Conservation (phyloP, 2,888 invertebrate species). For the Lacanobia oleracea region DNA sequence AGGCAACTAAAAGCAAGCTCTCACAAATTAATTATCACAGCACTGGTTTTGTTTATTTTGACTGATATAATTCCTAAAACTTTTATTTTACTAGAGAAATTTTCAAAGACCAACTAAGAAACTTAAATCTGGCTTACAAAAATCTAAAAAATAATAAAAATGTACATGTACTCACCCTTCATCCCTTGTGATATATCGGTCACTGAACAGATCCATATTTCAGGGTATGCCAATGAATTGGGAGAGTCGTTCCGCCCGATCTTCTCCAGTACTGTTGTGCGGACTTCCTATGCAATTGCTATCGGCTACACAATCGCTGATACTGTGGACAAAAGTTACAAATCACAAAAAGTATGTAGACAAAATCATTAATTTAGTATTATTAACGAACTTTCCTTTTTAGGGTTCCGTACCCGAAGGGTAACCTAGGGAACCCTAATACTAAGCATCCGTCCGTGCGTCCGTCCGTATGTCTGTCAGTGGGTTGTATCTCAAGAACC, state of each 20-base stretch:
- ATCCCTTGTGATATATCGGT: conserved; percentile 84
- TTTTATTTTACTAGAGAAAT: background rate
- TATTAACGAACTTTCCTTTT: too few relatives aligned
- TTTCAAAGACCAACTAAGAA: background rate
- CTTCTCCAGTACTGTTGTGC: conserved; percentile 93
- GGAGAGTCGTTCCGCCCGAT: conserved; percentile 97
- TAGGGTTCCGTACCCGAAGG: too few relatives aligned
- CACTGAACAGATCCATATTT: conserved; percentile 86
- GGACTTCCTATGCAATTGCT: conserved; percentile 94
- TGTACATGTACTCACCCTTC: conserved; percentile 77
- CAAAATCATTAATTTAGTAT: background rate
- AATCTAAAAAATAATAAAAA: background rate
- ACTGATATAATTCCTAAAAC: background rate
- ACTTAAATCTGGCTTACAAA: background rate
- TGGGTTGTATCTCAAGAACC: too few relatives aligned
- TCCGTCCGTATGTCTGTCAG: too few relatives aligned
- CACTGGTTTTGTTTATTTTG: background rate
- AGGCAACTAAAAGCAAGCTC: background rate
- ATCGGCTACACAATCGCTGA: conserved; percentile 97
- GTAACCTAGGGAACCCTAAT: too few relatives aligned
- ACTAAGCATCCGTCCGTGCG: too few relatives aligned
- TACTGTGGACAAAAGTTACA: conserved; percentile 94
- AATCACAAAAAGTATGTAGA: conserved; percentile 90
- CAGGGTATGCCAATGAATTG: conserved; percentile 99
- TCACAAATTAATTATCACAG: background rate